Conservation (phyloP, 2,113 vertebrate species). For the Equus quagga region DNA sequence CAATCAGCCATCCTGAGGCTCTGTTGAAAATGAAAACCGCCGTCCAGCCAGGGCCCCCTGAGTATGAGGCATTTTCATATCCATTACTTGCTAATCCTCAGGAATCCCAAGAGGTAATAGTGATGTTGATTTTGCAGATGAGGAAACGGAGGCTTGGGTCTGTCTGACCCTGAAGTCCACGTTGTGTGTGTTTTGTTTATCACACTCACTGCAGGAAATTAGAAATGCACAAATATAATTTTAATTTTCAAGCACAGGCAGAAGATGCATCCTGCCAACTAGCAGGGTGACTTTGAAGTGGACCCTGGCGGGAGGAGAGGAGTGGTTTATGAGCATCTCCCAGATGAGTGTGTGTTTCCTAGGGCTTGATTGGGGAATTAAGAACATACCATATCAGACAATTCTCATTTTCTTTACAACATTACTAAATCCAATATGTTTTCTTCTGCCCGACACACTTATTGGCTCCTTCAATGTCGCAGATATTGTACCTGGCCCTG, state of each 20-base stretch:
- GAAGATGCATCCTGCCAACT: neutral
- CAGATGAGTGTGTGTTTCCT: neutral
- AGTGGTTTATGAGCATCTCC: neutral
- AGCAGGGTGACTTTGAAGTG: neutral
- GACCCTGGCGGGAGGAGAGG: neutral
- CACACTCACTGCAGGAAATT: neutral
- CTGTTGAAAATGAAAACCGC: neutral
- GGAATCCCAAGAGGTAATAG: neutral
- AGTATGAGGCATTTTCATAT: neutral
- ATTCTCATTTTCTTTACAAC: neutral
- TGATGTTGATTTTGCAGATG: neutral
- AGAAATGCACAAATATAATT: neutral
- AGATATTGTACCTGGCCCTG: neutral
- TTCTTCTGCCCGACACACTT: neutral
- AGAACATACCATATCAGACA: neutral
- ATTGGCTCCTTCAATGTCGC: neutral
- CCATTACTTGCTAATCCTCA: neutral
- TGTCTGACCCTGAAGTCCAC: neutral
- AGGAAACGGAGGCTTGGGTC: neutral
- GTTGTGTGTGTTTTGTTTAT: neutral
- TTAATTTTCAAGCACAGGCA: slow-evolving; percentile 3
- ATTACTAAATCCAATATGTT: neutral
- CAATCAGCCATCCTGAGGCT: neutral
- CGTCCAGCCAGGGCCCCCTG: neutral
- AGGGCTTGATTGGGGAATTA: neutral